These are phyloP conservation scores for Chascanopsetta lugubris DNA, from an alignment of 2,113 vertebrate species.

Conservation along the genomic window DNA sequence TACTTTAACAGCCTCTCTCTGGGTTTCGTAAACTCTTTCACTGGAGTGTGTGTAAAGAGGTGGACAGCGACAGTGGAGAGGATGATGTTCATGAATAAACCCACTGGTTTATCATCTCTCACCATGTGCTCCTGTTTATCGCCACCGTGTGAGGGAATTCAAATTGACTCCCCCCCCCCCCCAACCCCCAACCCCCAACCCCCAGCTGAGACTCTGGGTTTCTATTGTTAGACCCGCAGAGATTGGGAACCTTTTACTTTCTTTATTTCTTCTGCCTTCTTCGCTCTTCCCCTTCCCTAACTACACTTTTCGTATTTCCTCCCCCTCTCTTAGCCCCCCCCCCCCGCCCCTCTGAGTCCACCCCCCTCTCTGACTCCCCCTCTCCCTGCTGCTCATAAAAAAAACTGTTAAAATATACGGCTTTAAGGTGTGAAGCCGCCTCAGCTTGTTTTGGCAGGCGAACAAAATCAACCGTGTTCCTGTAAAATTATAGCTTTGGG, in stretches of 20 bases:
- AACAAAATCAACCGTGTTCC: background rate
- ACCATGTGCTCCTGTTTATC: conserved; percentile 66
- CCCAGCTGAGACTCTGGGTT: conserved; percentile 52
- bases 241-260: conserved; percentile 50
- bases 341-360: no score
- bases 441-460: conserved; percentile 7
- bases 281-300: conserved; percentile 35
- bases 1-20: conserved; percentile 38
- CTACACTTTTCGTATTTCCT: conserved; percentile 36
- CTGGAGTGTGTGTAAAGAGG: conserved; percentile 31
- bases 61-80: conserved; percentile 42
- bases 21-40: conserved; percentile 14
- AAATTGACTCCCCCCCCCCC: conserved; percentile 63
- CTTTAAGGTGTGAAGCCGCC: conserved; percentile 5
- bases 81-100: conserved; percentile 64
- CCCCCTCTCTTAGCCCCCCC: conserved; percentile 17
- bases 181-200: no score
- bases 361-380: conserved; percentile 20
- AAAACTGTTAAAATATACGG: conserved; percentile 29
- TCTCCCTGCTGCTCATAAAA: conserved; percentile 33
- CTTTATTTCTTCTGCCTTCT: conserved; percentile 44
- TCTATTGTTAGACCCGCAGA: conserved; percentile 65
- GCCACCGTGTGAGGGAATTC: conserved; percentile 56
- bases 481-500: background rate
- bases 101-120: conserved; percentile 63